Evolutionary conservation across 2,888 invertebrate species (phyloP).

Genomic region (Cancer borealis): DNA sequence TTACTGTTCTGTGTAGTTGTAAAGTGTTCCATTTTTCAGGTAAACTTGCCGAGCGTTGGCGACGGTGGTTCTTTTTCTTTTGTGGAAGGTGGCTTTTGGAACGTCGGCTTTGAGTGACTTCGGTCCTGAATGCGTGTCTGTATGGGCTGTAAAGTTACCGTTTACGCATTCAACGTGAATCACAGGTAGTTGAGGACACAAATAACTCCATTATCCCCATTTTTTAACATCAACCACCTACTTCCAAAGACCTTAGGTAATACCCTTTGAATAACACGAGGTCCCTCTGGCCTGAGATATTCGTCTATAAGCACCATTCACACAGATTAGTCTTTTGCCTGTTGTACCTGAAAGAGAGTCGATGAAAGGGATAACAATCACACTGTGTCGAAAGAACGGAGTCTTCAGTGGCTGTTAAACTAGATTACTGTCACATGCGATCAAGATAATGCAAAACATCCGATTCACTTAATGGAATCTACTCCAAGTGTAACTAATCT

Average conservation of each 20-base stretch:
- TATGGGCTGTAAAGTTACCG: constrained; percentile 68
- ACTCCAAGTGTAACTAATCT: not conserved
- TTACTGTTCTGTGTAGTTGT: not conserved
- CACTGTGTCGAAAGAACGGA: not conserved
- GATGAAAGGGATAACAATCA: constrained; percentile 2
- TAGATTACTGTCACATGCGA: not conserved
- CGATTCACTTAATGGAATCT: not conserved
- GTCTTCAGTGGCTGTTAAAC: not conserved
- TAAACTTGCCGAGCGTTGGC: constrained; percentile 36
- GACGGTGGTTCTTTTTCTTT: constrained; percentile 56
- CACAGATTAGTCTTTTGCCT: constrained; percentile 58
- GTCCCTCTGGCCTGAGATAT: constrained; percentile 6
- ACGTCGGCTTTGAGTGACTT: constrained; percentile 70
- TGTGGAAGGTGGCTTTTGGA: constrained; percentile 62
- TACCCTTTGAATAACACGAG: constrained; percentile 61
- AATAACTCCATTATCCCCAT: constrained; percentile 63
- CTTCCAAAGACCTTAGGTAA: constrained; percentile 55
- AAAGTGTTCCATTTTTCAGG: not conserved
- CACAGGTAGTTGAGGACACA: constrained; percentile 68
- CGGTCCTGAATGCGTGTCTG: constrained; percentile 61
- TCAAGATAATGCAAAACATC: not conserved
- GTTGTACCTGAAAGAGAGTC: constrained; percentile 38
- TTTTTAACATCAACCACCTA: constrained; percentile 56
- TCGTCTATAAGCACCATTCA: constrained; percentile 51
- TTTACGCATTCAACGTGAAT: constrained; percentile 63